A percentile compares a stretch with the other conserved stretches of the same genome.
These are phyloP conservation scores for Ctenochaetus hawaiiensis DNA, from an alignment of 2,797 vertebrate species.

Conservation along the genomic window DNA sequence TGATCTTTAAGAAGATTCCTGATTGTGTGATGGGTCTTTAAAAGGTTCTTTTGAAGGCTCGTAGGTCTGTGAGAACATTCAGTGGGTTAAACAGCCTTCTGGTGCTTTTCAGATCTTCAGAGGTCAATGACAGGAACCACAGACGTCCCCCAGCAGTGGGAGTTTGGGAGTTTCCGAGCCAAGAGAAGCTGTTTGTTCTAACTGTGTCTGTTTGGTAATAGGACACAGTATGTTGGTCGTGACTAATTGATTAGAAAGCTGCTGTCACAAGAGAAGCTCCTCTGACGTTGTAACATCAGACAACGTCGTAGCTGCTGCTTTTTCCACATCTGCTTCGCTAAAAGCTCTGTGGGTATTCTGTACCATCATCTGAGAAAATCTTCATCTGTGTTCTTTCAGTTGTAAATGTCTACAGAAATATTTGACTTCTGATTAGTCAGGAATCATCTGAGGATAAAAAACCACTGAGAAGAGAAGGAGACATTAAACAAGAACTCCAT, in stretches of 20 bases:
- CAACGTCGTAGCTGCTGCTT: constrained; percentile 4
- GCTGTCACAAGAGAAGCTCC: constrained; percentile 55
- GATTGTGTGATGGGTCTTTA: background rate
- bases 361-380: background rate
- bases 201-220: constrained; percentile 33
- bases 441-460: background rate
- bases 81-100: background rate
- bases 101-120: too few relatives aligned
- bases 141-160: too few relatives aligned
- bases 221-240: constrained; percentile 46
- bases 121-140: too few relatives aligned
- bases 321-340: constrained; percentile 4
- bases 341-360: background rate
- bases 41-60: too few relatives aligned
- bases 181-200: background rate
- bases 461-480: background rate
- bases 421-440: background rate
- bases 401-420: background rate
- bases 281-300: constrained; percentile 32
- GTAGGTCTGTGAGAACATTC: too few relatives aligned
- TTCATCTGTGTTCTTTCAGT: background rate
- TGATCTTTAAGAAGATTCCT: background rate
- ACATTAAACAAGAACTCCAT: too few relatives aligned
- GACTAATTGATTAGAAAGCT: constrained; percentile 68
- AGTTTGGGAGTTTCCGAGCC: background rate